Conservation (phyloP, 1,140 invertebrate genomes). For the Amphibalanus amphitrite region DNA sequence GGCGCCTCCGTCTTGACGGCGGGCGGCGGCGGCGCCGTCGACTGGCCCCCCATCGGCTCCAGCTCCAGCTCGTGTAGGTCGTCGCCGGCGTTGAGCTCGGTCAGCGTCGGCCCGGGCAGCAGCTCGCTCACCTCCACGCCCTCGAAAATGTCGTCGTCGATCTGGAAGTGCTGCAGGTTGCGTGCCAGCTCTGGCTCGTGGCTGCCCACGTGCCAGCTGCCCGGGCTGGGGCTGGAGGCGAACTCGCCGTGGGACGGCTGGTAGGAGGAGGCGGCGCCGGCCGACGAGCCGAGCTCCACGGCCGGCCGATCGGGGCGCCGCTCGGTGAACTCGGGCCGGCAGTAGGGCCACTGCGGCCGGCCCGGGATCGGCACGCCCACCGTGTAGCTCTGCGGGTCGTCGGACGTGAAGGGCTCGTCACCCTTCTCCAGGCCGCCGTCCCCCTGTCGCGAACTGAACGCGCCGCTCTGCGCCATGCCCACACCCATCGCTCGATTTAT, state of each 20-base stretch:
- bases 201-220: neutral
- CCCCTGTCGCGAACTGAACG: neutral
- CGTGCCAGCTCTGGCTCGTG: neutral
- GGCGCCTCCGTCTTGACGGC: neutral
- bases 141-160: conserved; percentile 3
- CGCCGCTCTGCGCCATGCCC: neutral
- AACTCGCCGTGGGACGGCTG: neutral
- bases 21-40: neutral
- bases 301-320: neutral
- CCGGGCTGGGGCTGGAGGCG: neutral
- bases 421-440: neutral
- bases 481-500: neutral
- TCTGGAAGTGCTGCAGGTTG: neutral
- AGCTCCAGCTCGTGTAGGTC: neutral
- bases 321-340: neutral
- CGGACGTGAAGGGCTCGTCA: neutral
- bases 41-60: neutral
- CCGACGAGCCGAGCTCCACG: neutral
- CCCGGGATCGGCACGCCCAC: neutral
- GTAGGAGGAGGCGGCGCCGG: neutral
- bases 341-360: neutral
- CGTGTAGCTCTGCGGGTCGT: neutral
- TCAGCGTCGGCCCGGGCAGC: neutral
- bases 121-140: neutral
- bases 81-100: neutral